phyloP scores from a whole-genome alignment of 2,113 vertebrate species.

The Ibidorhyncha struthersii region DNA sequence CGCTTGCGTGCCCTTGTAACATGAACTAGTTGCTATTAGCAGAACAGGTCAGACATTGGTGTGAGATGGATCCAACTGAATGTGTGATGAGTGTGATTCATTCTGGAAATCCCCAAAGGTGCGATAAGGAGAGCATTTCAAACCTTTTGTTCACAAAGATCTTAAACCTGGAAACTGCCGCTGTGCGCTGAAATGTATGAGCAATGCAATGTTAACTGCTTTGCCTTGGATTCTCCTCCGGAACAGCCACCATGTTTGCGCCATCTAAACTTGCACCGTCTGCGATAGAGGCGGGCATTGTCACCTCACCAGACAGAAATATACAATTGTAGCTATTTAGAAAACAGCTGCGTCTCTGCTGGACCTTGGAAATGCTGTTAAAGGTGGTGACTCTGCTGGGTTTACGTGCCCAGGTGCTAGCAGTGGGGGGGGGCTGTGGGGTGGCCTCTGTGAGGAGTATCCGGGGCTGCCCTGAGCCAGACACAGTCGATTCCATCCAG shows the following conservation, averaged over 20 bases:
- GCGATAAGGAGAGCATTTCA: neutral
- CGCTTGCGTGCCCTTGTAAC: rapidly evolving
- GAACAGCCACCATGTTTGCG: rapidly evolving
- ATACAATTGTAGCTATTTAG: rapidly evolving
- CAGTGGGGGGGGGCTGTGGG: neutral
- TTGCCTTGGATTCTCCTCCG: neutral
- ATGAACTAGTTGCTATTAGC: neutral
- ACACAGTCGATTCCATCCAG: no score
- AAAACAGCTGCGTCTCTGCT: neutral
- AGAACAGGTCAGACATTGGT: neutral
- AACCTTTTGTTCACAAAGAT: neutral
- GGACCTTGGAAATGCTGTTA: neutral
- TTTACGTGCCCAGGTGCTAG: neutral
- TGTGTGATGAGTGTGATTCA: neutral
- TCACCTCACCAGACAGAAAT: neutral
- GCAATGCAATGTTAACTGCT: neutral
- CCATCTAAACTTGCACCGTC: neutral
- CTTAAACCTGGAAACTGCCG: neutral
- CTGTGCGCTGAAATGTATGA: neutral
- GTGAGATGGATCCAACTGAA: neutral
- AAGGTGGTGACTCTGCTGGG: neutral
- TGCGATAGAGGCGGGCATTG: rapidly evolving
- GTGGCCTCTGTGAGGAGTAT: rapidly evolving
- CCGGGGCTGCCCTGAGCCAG: neutral
- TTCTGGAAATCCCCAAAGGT: neutral